Conservation (phyloP, 2,797 vertebrate genomes). For the Octomys mimax region DNA sequence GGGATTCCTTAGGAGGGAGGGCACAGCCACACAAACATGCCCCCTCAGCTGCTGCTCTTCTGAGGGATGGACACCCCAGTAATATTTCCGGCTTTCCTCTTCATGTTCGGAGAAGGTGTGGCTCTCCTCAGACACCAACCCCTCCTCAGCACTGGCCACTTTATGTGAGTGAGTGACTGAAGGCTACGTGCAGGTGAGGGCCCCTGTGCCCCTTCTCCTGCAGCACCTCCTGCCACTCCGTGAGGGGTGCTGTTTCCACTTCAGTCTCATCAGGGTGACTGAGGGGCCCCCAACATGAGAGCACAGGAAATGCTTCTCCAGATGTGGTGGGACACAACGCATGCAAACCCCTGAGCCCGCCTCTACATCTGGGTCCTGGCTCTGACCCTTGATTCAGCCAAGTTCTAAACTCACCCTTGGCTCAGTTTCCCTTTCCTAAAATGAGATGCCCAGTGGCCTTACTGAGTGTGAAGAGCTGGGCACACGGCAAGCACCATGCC, state of each 20-base stretch:
- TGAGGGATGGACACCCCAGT: background rate
- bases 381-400: background rate
- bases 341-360: background rate
- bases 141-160: background rate
- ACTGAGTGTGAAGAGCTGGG: background rate
- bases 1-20: background rate
- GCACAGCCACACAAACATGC: background rate
- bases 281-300: background rate
- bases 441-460: background rate
- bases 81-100: background rate
- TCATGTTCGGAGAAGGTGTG: background rate
- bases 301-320: background rate
- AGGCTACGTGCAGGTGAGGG: background rate
- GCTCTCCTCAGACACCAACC: background rate
- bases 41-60: conserved; percentile 8
- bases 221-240: background rate
- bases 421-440: background rate
- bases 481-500: background rate
- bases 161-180: background rate
- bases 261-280: background rate
- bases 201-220: background rate
- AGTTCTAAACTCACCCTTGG: background rate
- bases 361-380: background rate
- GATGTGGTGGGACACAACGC: background rate
- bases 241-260: background rate